Base-by-base conservation (phyloP, 2,888 invertebrate species). In the Mimachlamys varia region DNA sequence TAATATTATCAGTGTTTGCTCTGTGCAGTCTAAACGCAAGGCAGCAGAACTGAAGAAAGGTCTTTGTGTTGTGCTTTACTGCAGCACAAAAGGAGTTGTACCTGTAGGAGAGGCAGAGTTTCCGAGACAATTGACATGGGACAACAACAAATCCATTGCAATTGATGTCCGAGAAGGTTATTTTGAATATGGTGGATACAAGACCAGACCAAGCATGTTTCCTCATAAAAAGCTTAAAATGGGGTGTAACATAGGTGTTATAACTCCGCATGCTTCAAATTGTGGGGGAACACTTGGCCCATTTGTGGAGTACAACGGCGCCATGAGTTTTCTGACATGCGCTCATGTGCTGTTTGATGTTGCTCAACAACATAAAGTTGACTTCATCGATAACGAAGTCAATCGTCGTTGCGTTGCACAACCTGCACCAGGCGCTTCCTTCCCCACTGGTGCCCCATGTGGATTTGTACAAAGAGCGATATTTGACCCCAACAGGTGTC, bases 1-100 rank as follows among this genome's bases (percentile, higher is more conserved):
- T 27, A 76, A 76, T 27, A 76, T 76, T 4, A 76, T 76, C 62
- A 76, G 62, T 76, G 62, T 27, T 76, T 76, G n/a, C 27, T 76
- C 62, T 27, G 27, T 76, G 5, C 62, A 27, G 27, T 76, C 62
- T 4, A 76, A 76, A 76, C n/a, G 27, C 13, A 76, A 27, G 27
- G 62, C 27, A 76, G 62, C 27, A 27, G 5, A 4, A 76, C 7
- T 76, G n/a, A 27, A 76, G 17, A 10, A n/a, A 17, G 3, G 27
- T 76, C 62, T 76, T 0, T 76, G 62, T 17, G 17, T 76, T 76
- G 62, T 76, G 62, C 27, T 76, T n/a, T 76, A 76, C 27, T 76
- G 62, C 27, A 76, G 62, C 17, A 76, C 62, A n/a, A 76, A 76
- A 76, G 62, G 62, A 0, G 62, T 76, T n/a, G 62, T 76, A 13